Evolutionary conservation across 2,888 invertebrate species (phyloP), one percentile per base, ranked within the genome.

Genomic region (Nymphalis c-album): DNA sequence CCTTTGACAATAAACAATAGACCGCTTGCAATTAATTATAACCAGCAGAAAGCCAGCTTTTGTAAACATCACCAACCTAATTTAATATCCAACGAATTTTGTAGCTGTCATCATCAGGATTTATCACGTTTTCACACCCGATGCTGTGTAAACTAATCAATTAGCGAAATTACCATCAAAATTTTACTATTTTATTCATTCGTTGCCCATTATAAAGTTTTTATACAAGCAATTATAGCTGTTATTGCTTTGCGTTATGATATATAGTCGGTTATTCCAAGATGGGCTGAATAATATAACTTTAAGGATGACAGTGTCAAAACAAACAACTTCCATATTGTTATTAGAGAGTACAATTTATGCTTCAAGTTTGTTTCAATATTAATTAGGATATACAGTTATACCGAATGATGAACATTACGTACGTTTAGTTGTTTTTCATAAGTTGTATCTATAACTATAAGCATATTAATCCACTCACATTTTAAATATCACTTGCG

Each of bases 271-370:
- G 18, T 22, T 45, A 45, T 59, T 16, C 45, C 16, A 45, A 20
- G 57, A 63, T 55, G 47, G 55, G 55, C 35, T n/a, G 55, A 60
- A 63, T 60, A 53, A 63, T 63, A 60, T 68, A 66, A 64, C 46
- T 66, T 63, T 31, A 48, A 51, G 69, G 70, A 64, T 69, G 74
- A 73, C 74, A 71, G 63, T 68, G 68, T 70, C 73, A 74, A 71
- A 73, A 74, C 73, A 76, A 73, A 67, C 63, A 68, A 64, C 62
- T 71, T 71, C 64, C 68, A 74, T 75, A 75, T 77, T 77, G 73
- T 73, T 74, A 74, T 76, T 73, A 71, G 69, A 74, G 71, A 74
- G 71, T 72, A 73, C 66, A 76, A 76, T 76, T 76, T 76, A 76
- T 75, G 75, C 67, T 62, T 64, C 67, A 74, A 76, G 71, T 75